Conservation (phyloP, 2,113 vertebrate genomes). For the Cynocephalus volans region DNA sequence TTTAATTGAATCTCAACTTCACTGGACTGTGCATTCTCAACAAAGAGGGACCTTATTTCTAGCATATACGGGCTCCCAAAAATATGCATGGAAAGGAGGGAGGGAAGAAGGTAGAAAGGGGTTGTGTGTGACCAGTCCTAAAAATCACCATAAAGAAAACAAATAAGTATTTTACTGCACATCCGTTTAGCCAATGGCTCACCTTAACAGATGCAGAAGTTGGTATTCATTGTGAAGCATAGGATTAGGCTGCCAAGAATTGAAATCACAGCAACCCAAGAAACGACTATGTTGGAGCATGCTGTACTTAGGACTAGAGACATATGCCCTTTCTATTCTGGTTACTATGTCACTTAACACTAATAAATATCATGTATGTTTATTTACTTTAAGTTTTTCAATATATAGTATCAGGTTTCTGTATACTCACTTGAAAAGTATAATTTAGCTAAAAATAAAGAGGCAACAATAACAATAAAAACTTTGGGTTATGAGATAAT, state of each 20-base stretch:
- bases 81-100: not conserved
- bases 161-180: not conserved
- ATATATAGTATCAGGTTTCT: not conserved
- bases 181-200: not conserved
- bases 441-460: slow-evolving; percentile 36
- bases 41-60: not conserved
- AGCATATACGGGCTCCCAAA: not conserved
- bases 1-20: slow-evolving; percentile 15
- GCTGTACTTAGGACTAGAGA: not conserved
- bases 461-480: slow-evolving; percentile 21
- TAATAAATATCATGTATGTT: not conserved
- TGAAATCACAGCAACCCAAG: not conserved
- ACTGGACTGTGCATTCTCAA: slow-evolving; percentile 11
- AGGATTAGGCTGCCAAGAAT: not conserved
- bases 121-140: not conserved
- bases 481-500: not conserved
- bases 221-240: not conserved
- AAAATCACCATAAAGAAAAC: slow-evolving; percentile 42
- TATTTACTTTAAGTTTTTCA: not conserved
- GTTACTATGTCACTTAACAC: not conserved
- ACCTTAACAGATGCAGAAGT: not conserved
- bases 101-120: not conserved
- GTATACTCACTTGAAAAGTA: not conserved
- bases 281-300: not conserved
- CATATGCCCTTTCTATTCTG: not conserved